Conservation (phyloP, 2,888 invertebrate genomes). For the Cephus pulcher region DNA sequence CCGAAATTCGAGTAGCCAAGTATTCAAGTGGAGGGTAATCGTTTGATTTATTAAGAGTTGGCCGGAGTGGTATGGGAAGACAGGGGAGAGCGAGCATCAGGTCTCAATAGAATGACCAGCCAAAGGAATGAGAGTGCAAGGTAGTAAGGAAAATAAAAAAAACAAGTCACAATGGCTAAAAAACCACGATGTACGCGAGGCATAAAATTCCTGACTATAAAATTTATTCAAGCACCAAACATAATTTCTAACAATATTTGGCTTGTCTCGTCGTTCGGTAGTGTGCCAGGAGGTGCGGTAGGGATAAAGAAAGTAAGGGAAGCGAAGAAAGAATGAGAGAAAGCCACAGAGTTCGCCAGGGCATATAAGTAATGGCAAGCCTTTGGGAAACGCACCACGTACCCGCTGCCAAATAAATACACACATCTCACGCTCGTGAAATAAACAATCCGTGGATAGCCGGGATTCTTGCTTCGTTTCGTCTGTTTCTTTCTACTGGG, state of each 20-base stretch:
- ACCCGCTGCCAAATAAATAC: slow-evolving; percentile 25
- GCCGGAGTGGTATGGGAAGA: not conserved
- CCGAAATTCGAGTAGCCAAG: not conserved
- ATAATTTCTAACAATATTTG: slow-evolving; percentile 26
- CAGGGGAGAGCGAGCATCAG: not conserved
- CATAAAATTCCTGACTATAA: slow-evolving; percentile 6
- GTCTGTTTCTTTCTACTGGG: not conserved
- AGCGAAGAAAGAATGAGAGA: slow-evolving; percentile 2
- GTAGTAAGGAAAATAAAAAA: not conserved
- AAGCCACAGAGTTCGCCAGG: slow-evolving; percentile 2
- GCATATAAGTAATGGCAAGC: slow-evolving; percentile 23
- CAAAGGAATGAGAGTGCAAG: not conserved
- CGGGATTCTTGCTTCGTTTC: slow-evolving; percentile 13
- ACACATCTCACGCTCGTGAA: slow-evolving; percentile 21
- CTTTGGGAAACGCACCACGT: slow-evolving; percentile 25
- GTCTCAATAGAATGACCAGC: not conserved
- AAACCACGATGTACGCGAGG: not conserved
- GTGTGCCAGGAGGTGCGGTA: not conserved
- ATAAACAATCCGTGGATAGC: slow-evolving; percentile 23
- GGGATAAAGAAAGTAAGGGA: not conserved
- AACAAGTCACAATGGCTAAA: not conserved
- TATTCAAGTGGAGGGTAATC: not conserved
- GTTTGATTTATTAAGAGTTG: not conserved
- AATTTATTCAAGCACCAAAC: slow-evolving; percentile 22
- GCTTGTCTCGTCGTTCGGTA: slow-evolving; percentile 19